Conservation (phyloP, 2,113 vertebrate species). For the Cyanoderma ruficeps region DNA sequence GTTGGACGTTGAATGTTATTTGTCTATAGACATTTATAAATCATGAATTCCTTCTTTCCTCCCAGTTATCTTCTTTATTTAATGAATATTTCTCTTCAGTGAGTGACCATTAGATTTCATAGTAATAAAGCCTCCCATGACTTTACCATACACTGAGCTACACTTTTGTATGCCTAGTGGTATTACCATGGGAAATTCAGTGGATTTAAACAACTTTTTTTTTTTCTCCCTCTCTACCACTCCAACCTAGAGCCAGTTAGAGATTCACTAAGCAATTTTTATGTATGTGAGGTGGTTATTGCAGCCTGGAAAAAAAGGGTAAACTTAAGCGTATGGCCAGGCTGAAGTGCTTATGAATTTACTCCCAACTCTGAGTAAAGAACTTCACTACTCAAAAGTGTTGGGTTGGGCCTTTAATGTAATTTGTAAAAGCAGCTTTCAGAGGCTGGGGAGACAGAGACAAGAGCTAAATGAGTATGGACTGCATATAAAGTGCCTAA, state of each 20-base stretch:
- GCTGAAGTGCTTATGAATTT: background rate
- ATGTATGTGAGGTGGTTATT: background rate
- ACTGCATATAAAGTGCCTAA: background rate
- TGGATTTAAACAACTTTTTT: background rate
- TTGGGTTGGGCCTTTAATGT: background rate
- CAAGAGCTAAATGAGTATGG: background rate
- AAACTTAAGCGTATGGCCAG: background rate
- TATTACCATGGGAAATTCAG: slow-evolving; percentile 23
- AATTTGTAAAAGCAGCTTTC: background rate
- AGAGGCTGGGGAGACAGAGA: background rate
- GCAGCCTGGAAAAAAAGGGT: background rate
- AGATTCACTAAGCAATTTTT: background rate
- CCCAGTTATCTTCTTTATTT: slow-evolving; percentile 27
- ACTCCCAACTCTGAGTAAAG: background rate
- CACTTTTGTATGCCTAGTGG: background rate
- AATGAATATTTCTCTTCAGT: slow-evolving; percentile 19
- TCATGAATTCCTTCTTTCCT: background rate
- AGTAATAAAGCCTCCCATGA: slow-evolving; percentile 35
- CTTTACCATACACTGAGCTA: background rate
- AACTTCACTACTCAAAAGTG: background rate
- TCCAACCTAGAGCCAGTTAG: background rate
- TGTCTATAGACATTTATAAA: slow-evolving; percentile 11
- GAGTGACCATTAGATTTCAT: slow-evolving; percentile 37
- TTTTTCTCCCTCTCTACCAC: background rate
- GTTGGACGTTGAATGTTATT: background rate